A percentile compares a stretch with the other conserved stretches of the same genome.
Conservation (phyloP, 2,113 vertebrate species). For the Trichomycterus rosablanca region DNA sequence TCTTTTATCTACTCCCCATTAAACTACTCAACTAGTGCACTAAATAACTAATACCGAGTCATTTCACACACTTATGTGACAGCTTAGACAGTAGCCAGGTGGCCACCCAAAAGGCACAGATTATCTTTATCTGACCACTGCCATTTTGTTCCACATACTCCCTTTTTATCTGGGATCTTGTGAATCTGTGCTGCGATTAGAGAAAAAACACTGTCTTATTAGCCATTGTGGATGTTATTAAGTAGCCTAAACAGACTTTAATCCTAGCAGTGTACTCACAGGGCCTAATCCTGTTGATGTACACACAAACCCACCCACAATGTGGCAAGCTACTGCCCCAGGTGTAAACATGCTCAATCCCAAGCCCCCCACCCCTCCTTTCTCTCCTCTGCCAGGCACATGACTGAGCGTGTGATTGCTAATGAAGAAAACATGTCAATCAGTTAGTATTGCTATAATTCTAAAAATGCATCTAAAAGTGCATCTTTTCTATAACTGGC, state of each 20-base stretch:
- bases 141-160: slow-evolving; percentile 30
- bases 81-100: no score
- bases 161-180: slow-evolving; percentile 56
- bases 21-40: no score
- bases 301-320: slow-evolving; percentile 69
- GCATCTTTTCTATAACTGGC: no score
- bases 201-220: slow-evolving; percentile 60
- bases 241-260: slow-evolving; percentile 64
- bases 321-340: slow-evolving; percentile 58
- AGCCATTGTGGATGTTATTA: slow-evolving; percentile 55
- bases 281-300: slow-evolving; percentile 68
- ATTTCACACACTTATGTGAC: no score
- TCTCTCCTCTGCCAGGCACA: slow-evolving; percentile 54
- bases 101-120: no score
- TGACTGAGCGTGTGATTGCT: slow-evolving; percentile 43
- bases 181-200: slow-evolving; percentile 60
- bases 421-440: no score
- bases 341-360: slow-evolving; percentile 56
- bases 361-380: slow-evolving; percentile 53
- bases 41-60: no score
- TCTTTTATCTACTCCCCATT: no score
- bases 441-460: no score
- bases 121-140: background rate
- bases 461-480: no score
- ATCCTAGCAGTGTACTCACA: slow-evolving; percentile 58